Evolutionary conservation across 2,113 vertebrate species (phyloP), one percentile per base, ranked within the genome.

Genomic region (Pangasianodon hypophthalmus): DNA sequence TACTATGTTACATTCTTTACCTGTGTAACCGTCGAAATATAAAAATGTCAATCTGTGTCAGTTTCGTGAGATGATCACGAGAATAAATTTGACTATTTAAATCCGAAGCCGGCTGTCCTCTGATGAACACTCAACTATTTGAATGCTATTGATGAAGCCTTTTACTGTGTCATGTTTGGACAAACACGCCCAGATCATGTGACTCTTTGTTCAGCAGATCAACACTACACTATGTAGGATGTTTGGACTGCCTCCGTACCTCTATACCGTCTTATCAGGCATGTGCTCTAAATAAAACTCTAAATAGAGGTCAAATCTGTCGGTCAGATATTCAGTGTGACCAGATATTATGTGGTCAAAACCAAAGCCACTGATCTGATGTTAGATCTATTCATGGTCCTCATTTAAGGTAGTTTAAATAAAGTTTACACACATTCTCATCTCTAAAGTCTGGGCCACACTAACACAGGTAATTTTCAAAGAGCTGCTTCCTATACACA

Each of bases 51-150:
- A 10, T 44, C 2, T 75, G 71, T 2, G 19, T 44, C 71, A 75
- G 41, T n/a, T 44, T 41, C 16, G 11, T 26, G 56, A 84, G 1
- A 60, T 32, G 19, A 82, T 56, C 50, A 9, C 32, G 8, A 60
- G 54, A 5, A 26, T 75, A 7, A 58, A 75, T 62, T 77, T 87
- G 67, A 75, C 64, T 87, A 77, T 87, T 87, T 75, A 75, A 87
- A 87, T 77, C 50, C 6, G 6, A 56, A 52, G 32, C n/a, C 50
- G 48, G 32, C 85, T 56, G 50, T 56, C 48, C 85, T 56, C 32
- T 41, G n/a, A 75, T 4, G 50, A 56, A 37, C 24, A 67, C 60
- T 85, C 24, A 11, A 5, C n/a, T 75, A 86, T 46, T 52, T 56
- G n/a, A 73, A 73, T 60, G 19, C 67, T 26, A 48, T 7, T 44